phyloP scores from a whole-genome alignment of 2,888 invertebrate species.

The Scaptomyza tumidula region DNA sequence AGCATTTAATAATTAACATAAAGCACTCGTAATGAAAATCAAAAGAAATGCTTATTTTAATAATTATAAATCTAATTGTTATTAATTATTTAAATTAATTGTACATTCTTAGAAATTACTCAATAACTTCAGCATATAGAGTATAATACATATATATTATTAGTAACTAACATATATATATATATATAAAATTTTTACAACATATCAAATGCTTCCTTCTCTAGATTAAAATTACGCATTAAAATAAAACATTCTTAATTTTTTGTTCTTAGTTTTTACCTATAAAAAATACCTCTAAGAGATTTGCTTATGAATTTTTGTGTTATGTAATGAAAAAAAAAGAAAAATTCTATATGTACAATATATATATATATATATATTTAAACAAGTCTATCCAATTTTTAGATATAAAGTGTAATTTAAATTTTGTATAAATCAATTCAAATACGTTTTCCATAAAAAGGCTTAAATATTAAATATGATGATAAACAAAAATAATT shows the following conservation, averaged over 20 bases:
- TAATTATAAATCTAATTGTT: conserved; percentile 59
- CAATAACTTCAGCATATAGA: conserved; percentile 31
- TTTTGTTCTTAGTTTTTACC: conserved; percentile 20
- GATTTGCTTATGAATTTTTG: conserved; percentile 61
- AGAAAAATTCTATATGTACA: conserved; percentile 37
- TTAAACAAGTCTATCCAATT: conserved; percentile 51
- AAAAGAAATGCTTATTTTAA: conserved; percentile 50
- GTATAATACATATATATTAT: conserved; percentile 17
- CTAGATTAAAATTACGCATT: conserved; percentile 57
- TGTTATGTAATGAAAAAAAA: conserved; percentile 24
- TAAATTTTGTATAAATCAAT: conserved; percentile 69
- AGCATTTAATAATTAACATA: conserved; percentile 29
- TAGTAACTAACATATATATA: conserved; percentile 31
- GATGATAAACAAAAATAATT: conserved; percentile 26
- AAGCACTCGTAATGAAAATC: conserved; percentile 44
- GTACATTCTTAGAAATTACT: conserved; percentile 54
- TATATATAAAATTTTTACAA: conserved; percentile 79
- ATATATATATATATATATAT: conserved; percentile 25
- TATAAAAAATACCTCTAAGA: conserved; percentile 55
- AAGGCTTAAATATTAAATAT: conserved; percentile 73
- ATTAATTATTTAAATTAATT: conserved; percentile 73
- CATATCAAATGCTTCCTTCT: conserved; percentile 83
- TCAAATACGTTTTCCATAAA: conserved; percentile 64
- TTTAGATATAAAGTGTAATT: conserved; percentile 62
- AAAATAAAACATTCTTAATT: conserved; percentile 12